Evolutionary conservation across 2,797 vertebrate species (phyloP).

Genomic region (Syndactyla subalaris): DNA sequence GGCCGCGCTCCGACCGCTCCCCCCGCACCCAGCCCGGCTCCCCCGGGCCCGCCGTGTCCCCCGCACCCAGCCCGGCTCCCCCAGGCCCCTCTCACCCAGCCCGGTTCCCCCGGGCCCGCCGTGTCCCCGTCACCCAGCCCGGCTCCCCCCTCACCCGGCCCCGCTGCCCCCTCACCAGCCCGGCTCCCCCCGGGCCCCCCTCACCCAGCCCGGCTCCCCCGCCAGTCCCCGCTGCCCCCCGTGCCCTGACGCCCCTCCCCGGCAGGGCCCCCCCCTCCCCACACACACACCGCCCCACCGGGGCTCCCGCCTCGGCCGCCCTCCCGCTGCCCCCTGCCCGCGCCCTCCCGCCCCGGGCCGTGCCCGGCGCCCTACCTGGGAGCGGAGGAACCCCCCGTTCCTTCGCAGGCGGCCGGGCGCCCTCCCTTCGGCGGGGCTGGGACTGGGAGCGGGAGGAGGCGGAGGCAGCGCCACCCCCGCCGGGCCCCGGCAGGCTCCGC

Average conservation of each 20-base stretch:
- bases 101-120: too few species aligned
- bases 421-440: conserved; percentile 9
- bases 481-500: neutral
- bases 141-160: too few species aligned
- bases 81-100: too few species aligned
- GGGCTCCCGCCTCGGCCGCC: neutral
- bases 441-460: conserved; percentile 1
- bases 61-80: too few species aligned
- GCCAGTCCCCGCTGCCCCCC: neutral
- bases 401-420: neutral
- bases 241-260: neutral
- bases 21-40: neutral
- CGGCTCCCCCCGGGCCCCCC: too few species aligned
- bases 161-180: neutral
- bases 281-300: too few species aligned
- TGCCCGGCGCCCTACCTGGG: neutral
- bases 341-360: neutral
- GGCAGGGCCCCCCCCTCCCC: neutral
- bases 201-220: neutral
- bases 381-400: neutral
- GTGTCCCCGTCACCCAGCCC: too few species aligned
- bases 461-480: conserved; percentile 31
- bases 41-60: too few species aligned
- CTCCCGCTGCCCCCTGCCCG: neutral
- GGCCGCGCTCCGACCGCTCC: neutral